A percentile compares a stretch with the other conserved stretches of the same genome.
Evolutionary conservation across 1,140 invertebrate genomes (phyloP).

Genomic region (Lepidotrigona ventralis): DNA sequence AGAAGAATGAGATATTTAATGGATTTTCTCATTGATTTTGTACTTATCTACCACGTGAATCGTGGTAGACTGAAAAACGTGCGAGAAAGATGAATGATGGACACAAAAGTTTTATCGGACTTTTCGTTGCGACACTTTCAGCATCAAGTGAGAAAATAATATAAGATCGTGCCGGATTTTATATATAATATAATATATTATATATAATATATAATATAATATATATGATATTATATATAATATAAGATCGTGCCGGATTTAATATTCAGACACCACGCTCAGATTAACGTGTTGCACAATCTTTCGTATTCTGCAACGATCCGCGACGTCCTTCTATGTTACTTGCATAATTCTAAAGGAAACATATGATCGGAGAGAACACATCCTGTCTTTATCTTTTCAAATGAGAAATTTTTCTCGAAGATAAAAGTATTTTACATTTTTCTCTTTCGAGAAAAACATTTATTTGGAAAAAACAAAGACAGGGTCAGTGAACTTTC

Average conservation of each 20-base stretch:
- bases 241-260: neutral
- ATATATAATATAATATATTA: too few relatives aligned
- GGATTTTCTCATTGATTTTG: neutral
- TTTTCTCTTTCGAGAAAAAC: too few relatives aligned
- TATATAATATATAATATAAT: too few relatives aligned
- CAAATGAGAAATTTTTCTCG: neutral
- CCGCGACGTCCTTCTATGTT: neutral
- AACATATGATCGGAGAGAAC: neutral
- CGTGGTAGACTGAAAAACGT: too few relatives aligned
- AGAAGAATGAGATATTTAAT: neutral
- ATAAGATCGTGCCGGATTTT: neutral
- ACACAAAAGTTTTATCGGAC: neutral
- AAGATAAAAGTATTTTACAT: neutral
- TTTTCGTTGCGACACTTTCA: neutral
- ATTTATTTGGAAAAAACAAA: too few relatives aligned
- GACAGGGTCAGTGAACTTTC: too few relatives aligned
- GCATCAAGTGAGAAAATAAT: neutral
- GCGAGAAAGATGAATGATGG: neutral
- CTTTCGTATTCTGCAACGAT: neutral
- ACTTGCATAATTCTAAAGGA: neutral
- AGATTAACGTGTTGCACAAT: constrained; percentile 5
- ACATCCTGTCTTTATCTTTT: neutral
- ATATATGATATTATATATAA: too few relatives aligned
- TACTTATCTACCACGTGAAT: neutral
- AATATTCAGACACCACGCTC: neutral